Conservation (phyloP, 2,113 vertebrate species). For the Pelecanoides urinatrix region DNA sequence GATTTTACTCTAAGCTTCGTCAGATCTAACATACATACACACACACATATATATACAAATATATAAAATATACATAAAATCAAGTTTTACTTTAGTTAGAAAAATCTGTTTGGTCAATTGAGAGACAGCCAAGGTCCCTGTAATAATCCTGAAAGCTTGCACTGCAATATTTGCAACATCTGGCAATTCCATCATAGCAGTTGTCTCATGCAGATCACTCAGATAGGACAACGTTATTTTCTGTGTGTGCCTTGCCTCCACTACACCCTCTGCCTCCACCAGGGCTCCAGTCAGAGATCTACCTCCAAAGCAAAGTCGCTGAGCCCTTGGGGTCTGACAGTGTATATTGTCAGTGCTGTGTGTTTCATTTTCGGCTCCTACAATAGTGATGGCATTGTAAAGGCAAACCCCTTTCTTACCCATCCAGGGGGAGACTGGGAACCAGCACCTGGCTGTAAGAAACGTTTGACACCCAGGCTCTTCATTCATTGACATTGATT, state of each 20-base stretch:
- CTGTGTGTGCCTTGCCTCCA: not conserved
- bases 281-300: not conserved
- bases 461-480: not conserved
- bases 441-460: not conserved
- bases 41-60: accelerated
- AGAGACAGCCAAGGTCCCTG: not conserved
- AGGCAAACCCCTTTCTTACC: not conserved
- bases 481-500: not conserved
- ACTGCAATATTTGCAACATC: not conserved
- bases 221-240: not conserved
- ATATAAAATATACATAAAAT: too few relatives aligned
- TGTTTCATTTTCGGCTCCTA: not conserved
- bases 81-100: not conserved
- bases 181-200: not conserved
- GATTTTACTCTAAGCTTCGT: not conserved
- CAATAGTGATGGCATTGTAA: not conserved
- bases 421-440: not conserved
- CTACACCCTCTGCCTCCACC: not conserved
- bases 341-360: not conserved
- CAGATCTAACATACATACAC: not conserved
- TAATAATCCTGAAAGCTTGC: not conserved
- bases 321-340: not conserved
- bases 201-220: not conserved
- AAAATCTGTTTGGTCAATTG: not conserved
- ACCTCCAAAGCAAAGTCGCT: not conserved